Evolutionary conservation across 30 jellyfish, hydroid and myxozoan genomes (phyloP), one percentile per base, ranked within the genome.

Genomic region (Catostylus mosaicus): DNA sequence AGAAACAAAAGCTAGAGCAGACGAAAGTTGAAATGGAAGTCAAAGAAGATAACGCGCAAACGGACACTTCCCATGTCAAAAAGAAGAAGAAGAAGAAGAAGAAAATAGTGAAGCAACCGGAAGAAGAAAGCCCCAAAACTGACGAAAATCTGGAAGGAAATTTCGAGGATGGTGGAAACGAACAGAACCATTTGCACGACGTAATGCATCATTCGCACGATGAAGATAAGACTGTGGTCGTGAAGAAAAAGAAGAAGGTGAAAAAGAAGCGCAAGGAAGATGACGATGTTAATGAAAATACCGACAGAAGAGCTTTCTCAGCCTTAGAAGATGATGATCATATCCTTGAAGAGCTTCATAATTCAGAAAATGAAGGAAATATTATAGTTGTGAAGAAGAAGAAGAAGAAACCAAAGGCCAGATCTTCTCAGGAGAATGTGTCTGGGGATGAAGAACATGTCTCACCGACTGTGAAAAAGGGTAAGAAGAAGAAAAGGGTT

Each of bases 71-170:
- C 1, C 47, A 29, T 33, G 75, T 61, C 43, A 84, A 57, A 35
- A 73, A 75, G 70, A 85, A 75, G 68, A 86, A 67, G 75, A 86
- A 86, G 67, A 86, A 86, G 70, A 76, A 84, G 60, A 84, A 75
- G 82, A 84, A 74, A 48, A 30, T 47, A 19, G 57, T 52, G 45
- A 51, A 48, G 34, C 29, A 31, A 22, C 23, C 35, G 34, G 77
- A 64, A 20, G 60, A 69, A 37, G 85, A 67, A 29, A 34, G 37
- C 35, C 12, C 30, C 38, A 37, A 35, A 56, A 75, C 30, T 19
- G 82, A 75, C 2, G 89, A 18, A 0, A 77, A 46, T 24, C 18
- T 27, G 36, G 90, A 47, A 16, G 35, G n/a, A 20, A 35, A 46
- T 24, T 48, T 3, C 65, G 82, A 64, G 22, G 35, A 26, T 29